Evolutionary conservation across 2,113 vertebrate genomes (phyloP).

Genomic region (Acanthisitta chloris): DNA sequence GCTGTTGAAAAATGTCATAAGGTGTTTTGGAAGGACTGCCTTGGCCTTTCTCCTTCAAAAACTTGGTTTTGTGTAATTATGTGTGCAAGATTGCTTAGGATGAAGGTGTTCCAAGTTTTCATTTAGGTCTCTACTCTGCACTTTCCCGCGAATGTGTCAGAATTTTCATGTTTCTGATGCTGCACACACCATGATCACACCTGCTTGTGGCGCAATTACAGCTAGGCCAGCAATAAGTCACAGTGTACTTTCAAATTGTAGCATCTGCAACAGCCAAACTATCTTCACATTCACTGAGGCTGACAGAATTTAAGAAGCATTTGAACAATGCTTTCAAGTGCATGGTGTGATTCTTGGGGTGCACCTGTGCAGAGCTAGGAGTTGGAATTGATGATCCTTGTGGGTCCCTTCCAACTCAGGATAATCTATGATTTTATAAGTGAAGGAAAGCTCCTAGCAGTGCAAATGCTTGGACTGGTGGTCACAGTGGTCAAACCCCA

Average conservation of each 20-base stretch:
- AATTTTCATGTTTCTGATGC: background rate
- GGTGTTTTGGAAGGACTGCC: background rate
- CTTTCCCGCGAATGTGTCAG: background rate
- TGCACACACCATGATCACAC: accelerated
- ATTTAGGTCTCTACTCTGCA: background rate
- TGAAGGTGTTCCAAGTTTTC: background rate
- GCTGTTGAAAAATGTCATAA: background rate
- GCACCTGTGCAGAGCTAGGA: too few species aligned
- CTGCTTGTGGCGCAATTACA: background rate
- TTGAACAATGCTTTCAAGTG: too few species aligned
- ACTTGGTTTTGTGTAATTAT: background rate
- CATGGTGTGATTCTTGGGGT: background rate
- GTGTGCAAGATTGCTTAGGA: background rate
- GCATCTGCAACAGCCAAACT: background rate
- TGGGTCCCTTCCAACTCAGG: background rate
- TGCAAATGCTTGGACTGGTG: background rate
- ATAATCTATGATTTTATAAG: background rate
- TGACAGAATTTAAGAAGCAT: background rate
- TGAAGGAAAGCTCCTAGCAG: background rate
- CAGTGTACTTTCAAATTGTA: background rate
- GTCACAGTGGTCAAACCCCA: background rate
- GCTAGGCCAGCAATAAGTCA: background rate
- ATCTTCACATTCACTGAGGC: background rate
- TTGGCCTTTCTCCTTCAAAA: background rate
- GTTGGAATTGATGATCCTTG: too few species aligned